A percentile compares a stretch with the other conserved stretches of the same genome.
phyloP scores from a whole-genome alignment of 2,113 vertebrate genomes.

The Podarcis cretensis region DNA sequence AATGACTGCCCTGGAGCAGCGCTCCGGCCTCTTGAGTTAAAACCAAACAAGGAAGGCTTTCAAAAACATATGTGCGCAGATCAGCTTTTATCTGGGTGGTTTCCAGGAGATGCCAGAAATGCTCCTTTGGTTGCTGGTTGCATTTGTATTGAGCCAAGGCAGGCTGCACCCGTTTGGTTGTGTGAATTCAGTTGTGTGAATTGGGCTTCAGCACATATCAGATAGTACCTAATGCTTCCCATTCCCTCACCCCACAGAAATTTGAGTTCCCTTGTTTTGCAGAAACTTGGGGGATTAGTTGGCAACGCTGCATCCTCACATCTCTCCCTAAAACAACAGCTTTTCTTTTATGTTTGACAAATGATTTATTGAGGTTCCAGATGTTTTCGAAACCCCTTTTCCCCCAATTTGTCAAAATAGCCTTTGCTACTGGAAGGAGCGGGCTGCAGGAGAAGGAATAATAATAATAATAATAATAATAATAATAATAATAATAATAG shows the following conservation, averaged over 20 bases:
- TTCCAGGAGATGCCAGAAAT: too few relatives aligned
- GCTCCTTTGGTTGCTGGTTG: too few relatives aligned
- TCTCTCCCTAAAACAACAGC: not conserved
- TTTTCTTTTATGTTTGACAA: slow-evolving; percentile 28
- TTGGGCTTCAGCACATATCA: not conserved
- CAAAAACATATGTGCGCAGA: too few relatives aligned
- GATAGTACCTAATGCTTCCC: not conserved
- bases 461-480: too few relatives aligned
- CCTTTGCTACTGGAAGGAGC: slow-evolving; percentile 5
- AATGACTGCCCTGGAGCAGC: not conserved
- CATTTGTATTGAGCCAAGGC: not conserved
- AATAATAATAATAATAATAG: not conserved
- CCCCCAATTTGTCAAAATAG: slow-evolving; percentile 14
- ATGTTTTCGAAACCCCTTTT: slow-evolving; percentile 4
- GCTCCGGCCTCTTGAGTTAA: not conserved
- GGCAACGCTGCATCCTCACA: not conserved
- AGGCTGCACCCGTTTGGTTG: too few relatives aligned
- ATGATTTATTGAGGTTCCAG: slow-evolving; percentile 27
- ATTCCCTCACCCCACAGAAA: not conserved
- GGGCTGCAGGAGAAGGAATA: too few relatives aligned
- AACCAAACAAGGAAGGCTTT: not conserved
- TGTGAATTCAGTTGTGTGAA: not conserved
- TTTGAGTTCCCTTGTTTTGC: not conserved
- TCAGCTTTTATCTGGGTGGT: not conserved
- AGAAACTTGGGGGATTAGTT: not conserved